Base-by-base conservation (phyloP, 2,888 invertebrate species). In the Platyscelio sp. region DNA sequence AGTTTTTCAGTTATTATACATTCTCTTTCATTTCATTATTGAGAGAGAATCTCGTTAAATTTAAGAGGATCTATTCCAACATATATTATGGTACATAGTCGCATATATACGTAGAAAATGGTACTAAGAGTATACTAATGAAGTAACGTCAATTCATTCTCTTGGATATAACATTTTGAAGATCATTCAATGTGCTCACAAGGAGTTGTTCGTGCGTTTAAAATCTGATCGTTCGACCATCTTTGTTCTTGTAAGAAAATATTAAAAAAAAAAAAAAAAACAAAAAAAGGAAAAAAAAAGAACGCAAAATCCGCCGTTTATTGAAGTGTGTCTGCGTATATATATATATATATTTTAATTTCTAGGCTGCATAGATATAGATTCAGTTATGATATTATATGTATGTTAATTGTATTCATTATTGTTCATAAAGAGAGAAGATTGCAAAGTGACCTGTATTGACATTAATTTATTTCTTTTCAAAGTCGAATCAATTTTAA, bases 121-220 rank as follows among this genome's bases (percentile, higher is more conserved):
- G 86, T 90, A 91, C 88, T 92, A 90, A 90, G 88, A 91, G 89
- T 86, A 86, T 86, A 90, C 90, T 92, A 90, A 86, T 85, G 87
- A 85, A 88, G 79, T 88, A 87, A 89, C 88, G 89, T 89, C 87
- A 85, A 90, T 91, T 92, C 91, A 92, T 92, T 91, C 92, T 92
- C 91, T 92, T 91, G 90, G 89, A 90, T 89, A 91, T 90, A 91
- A 91, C 90, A 89, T 92, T 92, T 89, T 82, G 86, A 90, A 91
- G 90, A 91, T 90, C 88, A 85, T 88, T 86, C 90, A 87, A 91
- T 88, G 86, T 87, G 92, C 92, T 92, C 92, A 91, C 91, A 89
- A 92, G 89, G 90, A 86, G 86, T 81, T 83, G 83, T 86, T 77
- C 75, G 81, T 78, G 80, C 81, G 86, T 83, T 83, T 83, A 70